phyloP scores from a whole-genome alignment of 2,797 vertebrate species.

The Malurus leucopterus region DNA sequence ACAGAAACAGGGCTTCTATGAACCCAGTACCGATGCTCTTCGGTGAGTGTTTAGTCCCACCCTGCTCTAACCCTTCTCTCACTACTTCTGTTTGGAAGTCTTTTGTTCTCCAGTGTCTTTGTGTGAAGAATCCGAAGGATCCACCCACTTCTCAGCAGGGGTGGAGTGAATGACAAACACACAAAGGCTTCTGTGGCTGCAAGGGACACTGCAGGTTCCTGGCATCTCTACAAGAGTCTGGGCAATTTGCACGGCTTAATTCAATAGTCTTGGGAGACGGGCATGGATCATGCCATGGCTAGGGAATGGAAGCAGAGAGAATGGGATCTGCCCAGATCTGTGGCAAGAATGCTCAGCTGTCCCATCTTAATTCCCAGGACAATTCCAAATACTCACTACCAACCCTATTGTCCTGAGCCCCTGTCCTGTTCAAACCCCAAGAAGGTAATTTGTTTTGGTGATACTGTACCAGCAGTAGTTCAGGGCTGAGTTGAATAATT shows the following conservation, averaged over 20 bases:
- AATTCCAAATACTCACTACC: not conserved
- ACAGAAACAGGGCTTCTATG: conserved; percentile 85
- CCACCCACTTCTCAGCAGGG: not conserved
- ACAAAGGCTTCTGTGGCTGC: not conserved
- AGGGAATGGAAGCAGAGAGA: not conserved
- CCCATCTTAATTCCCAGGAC: not conserved
- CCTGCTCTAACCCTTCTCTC: not conserved
- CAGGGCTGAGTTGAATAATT: not conserved
- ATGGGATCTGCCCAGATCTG: not conserved
- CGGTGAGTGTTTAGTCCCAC: conserved; percentile 71
- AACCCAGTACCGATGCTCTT: conserved; percentile 70
- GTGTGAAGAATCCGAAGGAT: not conserved
- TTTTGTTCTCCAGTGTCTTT: not conserved
- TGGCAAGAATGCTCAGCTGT: not conserved
- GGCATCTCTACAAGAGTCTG: not conserved
- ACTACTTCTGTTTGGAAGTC: not conserved
- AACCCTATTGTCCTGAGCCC: not conserved
- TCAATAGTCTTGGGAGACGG: not conserved
- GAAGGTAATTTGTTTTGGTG: not conserved
- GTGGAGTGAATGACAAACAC: not conserved
- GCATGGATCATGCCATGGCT: not conserved
- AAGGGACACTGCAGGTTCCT: not conserved
- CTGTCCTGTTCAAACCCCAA: not conserved
- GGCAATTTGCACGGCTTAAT: not conserved
- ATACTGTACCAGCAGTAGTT: not conserved